Evolutionary conservation across 2,888 invertebrate species (phyloP).

Genomic region (Microplitis manilae): DNA sequence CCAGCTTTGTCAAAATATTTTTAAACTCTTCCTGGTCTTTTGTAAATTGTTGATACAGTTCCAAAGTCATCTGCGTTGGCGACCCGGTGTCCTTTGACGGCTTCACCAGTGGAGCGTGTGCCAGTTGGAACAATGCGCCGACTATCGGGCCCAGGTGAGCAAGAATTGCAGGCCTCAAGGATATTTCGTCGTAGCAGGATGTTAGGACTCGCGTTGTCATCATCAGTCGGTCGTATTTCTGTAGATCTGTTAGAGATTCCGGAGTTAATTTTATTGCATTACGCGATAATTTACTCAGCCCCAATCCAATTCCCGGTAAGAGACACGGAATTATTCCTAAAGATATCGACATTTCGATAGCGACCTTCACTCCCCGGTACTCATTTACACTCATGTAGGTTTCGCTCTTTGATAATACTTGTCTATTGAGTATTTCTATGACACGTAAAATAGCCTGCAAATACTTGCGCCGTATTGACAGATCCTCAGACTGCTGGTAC

Average conservation of each 20-base stretch:
- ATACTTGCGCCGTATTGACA: conserved; percentile 12
- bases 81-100: conserved; percentile 68
- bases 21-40: conserved; percentile 74
- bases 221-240: conserved; percentile 75
- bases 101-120: conserved; percentile 79
- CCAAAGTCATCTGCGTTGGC: conserved; percentile 73
- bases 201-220: conserved; percentile 75
- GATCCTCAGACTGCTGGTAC: conserved; percentile 8
- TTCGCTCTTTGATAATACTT: conserved; percentile 47
- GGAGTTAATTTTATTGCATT: conserved; percentile 65
- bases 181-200: conserved; percentile 55
- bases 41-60: conserved; percentile 73
- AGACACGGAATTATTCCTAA: conserved; percentile 80
- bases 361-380: conserved; percentile 77
- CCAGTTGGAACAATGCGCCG: conserved; percentile 80
- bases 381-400: conserved; percentile 78
- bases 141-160: conserved; percentile 72
- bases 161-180: conserved; percentile 57
- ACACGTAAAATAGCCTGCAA: conserved; percentile 30
- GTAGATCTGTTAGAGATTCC: conserved; percentile 69
- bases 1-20: conserved; percentile 73
- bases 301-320: conserved; percentile 78
- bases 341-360: conserved; percentile 77
- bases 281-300: conserved; percentile 71
- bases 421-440: conserved; percentile 3